Evolutionary conservation across 92 coral and sea anemone species (phyloP), one percentile per base, ranked within the genome.

Genomic region (Epizoanthus ramosus): DNA sequence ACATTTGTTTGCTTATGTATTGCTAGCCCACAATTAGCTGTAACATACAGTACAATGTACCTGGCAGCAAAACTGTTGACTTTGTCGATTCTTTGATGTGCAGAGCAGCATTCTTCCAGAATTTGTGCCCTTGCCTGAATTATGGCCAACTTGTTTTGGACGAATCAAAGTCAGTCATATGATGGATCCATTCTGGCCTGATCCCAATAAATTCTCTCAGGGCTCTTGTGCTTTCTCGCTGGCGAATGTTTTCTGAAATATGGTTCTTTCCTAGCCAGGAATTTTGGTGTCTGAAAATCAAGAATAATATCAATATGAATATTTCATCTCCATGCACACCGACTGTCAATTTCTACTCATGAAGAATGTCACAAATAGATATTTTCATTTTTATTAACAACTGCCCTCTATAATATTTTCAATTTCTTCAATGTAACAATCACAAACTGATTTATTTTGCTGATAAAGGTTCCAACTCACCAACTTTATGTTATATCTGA

Each of bases 31-130:
- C n/a, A n/a, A n/a, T n/a, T n/a, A n/a, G n/a, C n/a, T n/a, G n/a
- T n/a, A n/a, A n/a, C n/a, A n/a, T n/a, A n/a, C n/a, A n/a, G n/a
- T n/a, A n/a, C n/a, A n/a, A n/a, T n/a, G n/a, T 28, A 28, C 31
- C 31, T 28, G 31, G 2, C 31, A 28, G 31, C 31, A 28, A 28
- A 28, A 28, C 31, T 28, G 31, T 28, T 2, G 31, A 28, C 31
- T 28, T 28, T 28, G 31, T 28, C 2, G 31, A 28, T 28, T 28
- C 31, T 28, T 28, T 28, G 0, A 28, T 28, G 31, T 28, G 91
- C 8, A 54, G 54, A 28, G 91, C 93, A 57, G 86, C 90, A 87
- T 90, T 87, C 37, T 76, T 52, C 90, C 93, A 90, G 71, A 90
- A 90, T 9, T 33, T 71, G 72, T 90, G 88, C 15, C 59, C 10